These are phyloP conservation scores for Stigmatopora nigra DNA, from an alignment of 2,113 vertebrate genomes.

Conservation along the genomic window DNA sequence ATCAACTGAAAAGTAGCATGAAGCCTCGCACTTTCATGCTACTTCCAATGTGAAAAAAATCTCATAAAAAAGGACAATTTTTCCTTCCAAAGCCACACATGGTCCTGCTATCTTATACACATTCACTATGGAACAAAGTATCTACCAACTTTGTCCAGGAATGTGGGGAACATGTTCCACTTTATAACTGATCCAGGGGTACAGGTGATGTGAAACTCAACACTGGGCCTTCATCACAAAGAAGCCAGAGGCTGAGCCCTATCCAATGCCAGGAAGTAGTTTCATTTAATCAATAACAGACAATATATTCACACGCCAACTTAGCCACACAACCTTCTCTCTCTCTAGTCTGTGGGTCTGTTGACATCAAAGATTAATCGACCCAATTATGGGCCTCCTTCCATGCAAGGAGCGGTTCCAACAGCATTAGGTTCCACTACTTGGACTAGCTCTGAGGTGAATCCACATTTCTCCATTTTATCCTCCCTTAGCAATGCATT, in stretches of 20 bases:
- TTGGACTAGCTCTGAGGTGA: slow-evolving; percentile 45
- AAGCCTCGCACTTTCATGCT: too few species aligned
- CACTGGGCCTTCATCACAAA: slow-evolving; percentile 22
- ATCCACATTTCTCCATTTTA: slow-evolving; percentile 30
- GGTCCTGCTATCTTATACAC: neutral
- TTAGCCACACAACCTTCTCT: slow-evolving; percentile 15
- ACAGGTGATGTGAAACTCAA: slow-evolving; percentile 29
- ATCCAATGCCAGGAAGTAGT: slow-evolving; percentile 26
- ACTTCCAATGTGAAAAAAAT: too few species aligned
- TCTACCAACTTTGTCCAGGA: slow-evolving; percentile 40
- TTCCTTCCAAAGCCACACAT: slow-evolving; percentile 7
- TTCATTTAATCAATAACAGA: slow-evolving; percentile 33
- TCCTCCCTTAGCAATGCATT: slow-evolving; percentile 35
- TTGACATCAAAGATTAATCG: slow-evolving; percentile 45
- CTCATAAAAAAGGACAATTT: slow-evolving; percentile 5
- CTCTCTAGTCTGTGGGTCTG: slow-evolving; percentile 32
- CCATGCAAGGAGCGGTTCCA: slow-evolving; percentile 21
- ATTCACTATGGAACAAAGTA: slow-evolving; percentile 21
- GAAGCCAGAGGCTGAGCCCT: slow-evolving; percentile 13
- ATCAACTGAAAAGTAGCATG: too few species aligned
- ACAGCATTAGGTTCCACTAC: slow-evolving; percentile 42
- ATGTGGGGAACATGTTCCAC: slow-evolving; percentile 42
- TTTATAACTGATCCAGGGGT: slow-evolving; percentile 36
- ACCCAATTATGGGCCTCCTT: slow-evolving; percentile 36
- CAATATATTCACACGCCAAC: slow-evolving; percentile 19